Evolutionary conservation across 2,797 vertebrate species (phyloP), one percentile per base, ranked within the genome.

Genomic region (Dryobates pubescens): DNA sequence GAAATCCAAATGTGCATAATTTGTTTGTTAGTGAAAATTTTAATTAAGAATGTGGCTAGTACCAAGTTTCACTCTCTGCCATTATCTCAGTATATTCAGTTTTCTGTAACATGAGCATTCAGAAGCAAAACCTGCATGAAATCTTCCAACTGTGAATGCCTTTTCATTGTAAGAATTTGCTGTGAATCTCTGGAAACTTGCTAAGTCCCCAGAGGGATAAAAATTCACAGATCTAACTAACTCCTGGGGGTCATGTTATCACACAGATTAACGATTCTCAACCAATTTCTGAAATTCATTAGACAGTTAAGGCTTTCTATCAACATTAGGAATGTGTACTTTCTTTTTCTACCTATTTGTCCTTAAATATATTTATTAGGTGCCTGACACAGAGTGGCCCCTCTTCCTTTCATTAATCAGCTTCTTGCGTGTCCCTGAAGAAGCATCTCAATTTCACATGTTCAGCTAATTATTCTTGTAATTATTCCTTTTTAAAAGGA

Each of bases 241-340:
- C 95, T 94, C 94, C 94, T 68, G 68, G 53, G 85, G 91, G 93
- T 96, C 92, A 90, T 88, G 86, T 95, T 95, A 95, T 96, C 92
- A 94, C 74, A 94, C 87, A 95, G 94, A 95, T 96, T 96, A 96
- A 88, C 89, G 84, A 84, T 91, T 95, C 94, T 93, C 90, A 89
- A 91, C 82, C 85, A 89, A 91, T 96, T 96, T 93, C 95, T 95
- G 89, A 93, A 94, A 96, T 95, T 94, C 96, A 95, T 96, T 96
- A 96, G 74, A 85, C 82, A 34, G 82, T 81, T 95, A 94, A 95
- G 93, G 89, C 94, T 95, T 95, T 96, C 90, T 93, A 96, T 95
- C 94, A 96, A 96, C 90, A 93, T 89, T 92, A 93, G 77, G 68
- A 83, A 82, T 94, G 92, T 96, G 93, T 95, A 87, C 94, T 91